A percentile compares a stretch with the other conserved stretches of the same genome.
Evolutionary conservation across 2,113 vertebrate species (phyloP).

Genomic region (Struthidea cinerea): DNA sequence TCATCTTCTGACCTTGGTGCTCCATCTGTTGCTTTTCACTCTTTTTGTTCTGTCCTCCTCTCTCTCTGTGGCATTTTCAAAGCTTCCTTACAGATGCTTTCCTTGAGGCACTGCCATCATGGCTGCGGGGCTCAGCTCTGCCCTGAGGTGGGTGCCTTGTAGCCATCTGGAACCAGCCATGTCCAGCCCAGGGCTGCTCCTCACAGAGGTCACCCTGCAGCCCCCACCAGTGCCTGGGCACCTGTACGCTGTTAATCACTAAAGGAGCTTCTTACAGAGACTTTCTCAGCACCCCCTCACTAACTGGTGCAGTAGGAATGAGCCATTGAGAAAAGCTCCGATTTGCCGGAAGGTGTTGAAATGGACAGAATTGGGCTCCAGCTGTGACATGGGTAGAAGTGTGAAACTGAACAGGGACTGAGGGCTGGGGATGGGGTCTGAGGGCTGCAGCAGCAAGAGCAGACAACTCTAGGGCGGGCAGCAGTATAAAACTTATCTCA

Average conservation of each 20-base stretch:
- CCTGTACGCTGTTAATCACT: background rate
- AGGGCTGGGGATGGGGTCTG: background rate
- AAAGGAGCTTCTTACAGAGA: background rate
- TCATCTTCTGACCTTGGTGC: background rate
- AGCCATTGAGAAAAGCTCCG: background rate
- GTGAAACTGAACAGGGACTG: background rate
- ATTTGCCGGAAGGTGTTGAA: background rate
- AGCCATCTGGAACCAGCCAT: fast-evolving
- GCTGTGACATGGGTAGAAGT: no score
- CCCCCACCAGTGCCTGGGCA: background rate
- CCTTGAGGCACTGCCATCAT: fast-evolving
- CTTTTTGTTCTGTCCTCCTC: background rate
- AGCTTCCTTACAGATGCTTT: background rate
- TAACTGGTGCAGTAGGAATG: background rate
- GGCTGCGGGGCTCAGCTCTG: fast-evolving
- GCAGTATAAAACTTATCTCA: background rate
- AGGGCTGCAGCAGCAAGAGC: background rate
- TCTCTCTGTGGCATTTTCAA: background rate
- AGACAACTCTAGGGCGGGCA: background rate
- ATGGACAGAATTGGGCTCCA: background rate
- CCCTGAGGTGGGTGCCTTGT: fast-evolving
- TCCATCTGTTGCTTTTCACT: background rate
- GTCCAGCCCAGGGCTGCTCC: no score
- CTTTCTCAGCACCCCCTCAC: background rate
- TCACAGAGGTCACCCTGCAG: background rate